Conservation (phyloP, 2,888 invertebrate species). For the Zaprionus bogoriensis region DNA sequence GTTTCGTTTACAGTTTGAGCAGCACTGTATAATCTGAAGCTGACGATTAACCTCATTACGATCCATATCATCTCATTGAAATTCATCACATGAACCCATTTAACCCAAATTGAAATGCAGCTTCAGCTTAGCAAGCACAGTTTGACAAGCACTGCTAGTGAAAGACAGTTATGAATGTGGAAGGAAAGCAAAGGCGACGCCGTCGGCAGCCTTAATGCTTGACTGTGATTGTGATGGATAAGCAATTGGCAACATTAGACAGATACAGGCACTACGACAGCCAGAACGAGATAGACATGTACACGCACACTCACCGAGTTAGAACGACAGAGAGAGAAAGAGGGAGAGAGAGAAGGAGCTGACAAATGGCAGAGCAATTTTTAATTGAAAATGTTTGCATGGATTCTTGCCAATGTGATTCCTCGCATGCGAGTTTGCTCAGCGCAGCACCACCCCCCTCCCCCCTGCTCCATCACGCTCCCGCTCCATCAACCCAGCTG, state of each 20-base stretch:
- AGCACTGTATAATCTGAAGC: no score
- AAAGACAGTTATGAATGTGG: slow-evolving; percentile 55
- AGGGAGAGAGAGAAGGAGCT: slow-evolving; percentile 18
- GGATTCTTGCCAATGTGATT: slow-evolving; percentile 71
- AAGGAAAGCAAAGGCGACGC: slow-evolving; percentile 54
- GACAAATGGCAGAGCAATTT: slow-evolving; percentile 75
- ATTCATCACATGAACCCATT: no score
- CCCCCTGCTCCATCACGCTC: background rate
- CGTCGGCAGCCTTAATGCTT: slow-evolving; percentile 49
- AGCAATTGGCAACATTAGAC: slow-evolving; percentile 69
- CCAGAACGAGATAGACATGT: background rate
- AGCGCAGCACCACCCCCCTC: background rate
- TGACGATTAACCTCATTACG: no score
- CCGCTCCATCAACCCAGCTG: background rate
- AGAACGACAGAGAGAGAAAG: background rate
- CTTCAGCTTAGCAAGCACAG: slow-evolving; percentile 27
- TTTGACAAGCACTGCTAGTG: slow-evolving; percentile 32
- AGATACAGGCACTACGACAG: slow-evolving; percentile 8
- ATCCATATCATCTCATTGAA: no score
- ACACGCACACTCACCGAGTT: background rate
- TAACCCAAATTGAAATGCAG: no score
- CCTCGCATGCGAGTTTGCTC: slow-evolving; percentile 36
- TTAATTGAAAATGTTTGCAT: slow-evolving; percentile 76
- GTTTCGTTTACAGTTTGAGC: no score
- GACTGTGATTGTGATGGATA: slow-evolving; percentile 75